These are phyloP conservation scores for Planiliza haematocheilus DNA, from an alignment of 2,113 vertebrate genomes.

Conservation along the genomic window DNA sequence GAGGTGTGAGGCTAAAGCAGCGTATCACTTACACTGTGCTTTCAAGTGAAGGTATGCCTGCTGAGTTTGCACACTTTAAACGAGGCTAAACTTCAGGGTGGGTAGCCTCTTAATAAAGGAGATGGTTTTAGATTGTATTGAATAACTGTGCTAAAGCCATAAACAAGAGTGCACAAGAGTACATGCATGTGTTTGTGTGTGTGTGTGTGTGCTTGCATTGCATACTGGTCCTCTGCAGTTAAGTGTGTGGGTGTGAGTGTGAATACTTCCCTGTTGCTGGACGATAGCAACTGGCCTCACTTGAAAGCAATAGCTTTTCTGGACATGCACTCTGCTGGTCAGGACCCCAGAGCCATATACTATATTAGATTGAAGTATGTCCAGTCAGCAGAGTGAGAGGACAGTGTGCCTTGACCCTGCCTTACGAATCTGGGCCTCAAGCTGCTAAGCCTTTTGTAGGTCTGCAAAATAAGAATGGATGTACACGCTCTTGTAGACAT, in stretches of 20 bases:
- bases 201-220: conserved; percentile 16
- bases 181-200: conserved; percentile 12
- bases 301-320: conserved; percentile 73
- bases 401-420: conserved; percentile 60
- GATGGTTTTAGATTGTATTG: conserved; percentile 47
- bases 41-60: conserved; percentile 39
- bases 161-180: conserved; percentile 18
- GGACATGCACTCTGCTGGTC: conserved; percentile 53
- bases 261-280: conserved; percentile 65
- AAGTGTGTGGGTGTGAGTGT: conserved; percentile 38
- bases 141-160: conserved; percentile 24
- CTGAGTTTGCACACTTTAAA: conserved; percentile 52
- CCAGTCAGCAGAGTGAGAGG: conserved; percentile 68
- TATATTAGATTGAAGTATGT: conserved; percentile 68
- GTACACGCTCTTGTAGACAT: no score
- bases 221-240: conserved; percentile 17
- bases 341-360: conserved; percentile 62
- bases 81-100: conserved; percentile 25
- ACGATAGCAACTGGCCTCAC: conserved; percentile 65
- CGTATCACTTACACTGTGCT: conserved; percentile 56
- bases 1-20: conserved; percentile 42
- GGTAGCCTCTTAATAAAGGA: conserved; percentile 26
- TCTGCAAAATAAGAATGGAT: conserved; percentile 40
- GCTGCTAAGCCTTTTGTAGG: conserved; percentile 34
- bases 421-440: conserved; percentile 55